Conservation (phyloP, 2,797 vertebrate species). For the Anguilla pacifica region DNA sequence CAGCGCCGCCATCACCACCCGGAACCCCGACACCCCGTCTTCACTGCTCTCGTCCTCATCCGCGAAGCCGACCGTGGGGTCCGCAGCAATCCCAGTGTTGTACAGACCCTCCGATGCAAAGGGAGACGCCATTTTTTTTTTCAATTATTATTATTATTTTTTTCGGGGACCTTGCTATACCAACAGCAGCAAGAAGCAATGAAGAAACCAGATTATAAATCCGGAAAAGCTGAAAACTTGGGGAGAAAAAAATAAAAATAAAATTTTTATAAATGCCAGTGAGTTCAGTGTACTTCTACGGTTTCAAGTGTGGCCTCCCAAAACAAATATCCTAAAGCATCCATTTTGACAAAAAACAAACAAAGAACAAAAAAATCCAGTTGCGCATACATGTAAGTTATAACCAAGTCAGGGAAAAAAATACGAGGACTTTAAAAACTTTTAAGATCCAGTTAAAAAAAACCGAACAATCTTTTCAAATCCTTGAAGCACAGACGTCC, state of each 20-base stretch:
- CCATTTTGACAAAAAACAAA: neutral
- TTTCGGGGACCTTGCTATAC: neutral
- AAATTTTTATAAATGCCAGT: neutral
- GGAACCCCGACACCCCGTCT: conserved; percentile 44
- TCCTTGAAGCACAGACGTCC: neutral
- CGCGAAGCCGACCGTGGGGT: conserved; percentile 35
- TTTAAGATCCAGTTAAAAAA: neutral
- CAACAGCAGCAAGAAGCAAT: neutral
- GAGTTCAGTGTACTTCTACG: neutral
- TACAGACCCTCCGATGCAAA: conserved; percentile 34
- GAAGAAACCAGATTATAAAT: neutral
- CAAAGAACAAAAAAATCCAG: neutral
- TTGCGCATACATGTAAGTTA: neutral
- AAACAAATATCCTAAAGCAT: neutral
- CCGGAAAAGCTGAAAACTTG: neutral
- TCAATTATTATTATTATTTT: neutral
- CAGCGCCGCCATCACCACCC: conserved; percentile 63
- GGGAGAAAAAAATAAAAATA: conserved; percentile 10
- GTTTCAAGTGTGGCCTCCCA: neutral
- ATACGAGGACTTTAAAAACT: neutral
- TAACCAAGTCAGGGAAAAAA: neutral
- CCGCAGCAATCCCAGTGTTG: conserved; percentile 37
- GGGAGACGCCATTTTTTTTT: conserved; percentile 55
- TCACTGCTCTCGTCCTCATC: conserved; percentile 42
- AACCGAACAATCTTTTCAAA: neutral